These are phyloP conservation scores for Drosophila quinaria DNA, from an alignment of 2,888 invertebrate species.

Conservation along the genomic window DNA sequence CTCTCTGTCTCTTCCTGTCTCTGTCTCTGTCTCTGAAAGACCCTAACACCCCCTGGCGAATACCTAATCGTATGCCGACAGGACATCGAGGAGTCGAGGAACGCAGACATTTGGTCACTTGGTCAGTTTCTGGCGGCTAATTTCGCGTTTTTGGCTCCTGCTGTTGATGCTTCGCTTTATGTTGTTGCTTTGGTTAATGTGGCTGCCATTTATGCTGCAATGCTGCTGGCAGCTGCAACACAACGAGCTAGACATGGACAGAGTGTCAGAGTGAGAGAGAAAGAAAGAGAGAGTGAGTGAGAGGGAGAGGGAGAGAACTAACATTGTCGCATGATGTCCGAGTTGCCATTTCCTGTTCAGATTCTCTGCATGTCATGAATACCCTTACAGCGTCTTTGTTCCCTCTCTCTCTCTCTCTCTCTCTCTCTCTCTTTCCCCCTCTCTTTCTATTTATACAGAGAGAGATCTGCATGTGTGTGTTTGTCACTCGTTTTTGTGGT, in stretches of 20 bases:
- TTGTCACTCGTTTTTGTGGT: constrained; percentile 74
- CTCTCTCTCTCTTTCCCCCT: not conserved
- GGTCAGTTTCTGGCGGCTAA: constrained; percentile 56
- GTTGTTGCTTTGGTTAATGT: constrained; percentile 49
- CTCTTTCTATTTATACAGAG: too few species aligned
- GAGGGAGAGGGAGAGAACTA: constrained; percentile 24
- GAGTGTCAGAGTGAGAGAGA: not conserved
- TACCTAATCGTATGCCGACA: constrained; percentile 48
- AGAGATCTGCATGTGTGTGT: constrained; percentile 37
- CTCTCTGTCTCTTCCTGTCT: too few species aligned
- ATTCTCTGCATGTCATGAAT: constrained; percentile 33
- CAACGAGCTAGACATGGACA: not conserved
- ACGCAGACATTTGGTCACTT: constrained; percentile 34
- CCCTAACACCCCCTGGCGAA: not conserved
- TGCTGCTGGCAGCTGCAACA: constrained; percentile 32
- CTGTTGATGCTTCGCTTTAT: constrained; percentile 15
- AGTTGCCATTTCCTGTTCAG: constrained; percentile 58
- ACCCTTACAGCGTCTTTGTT: constrained; percentile 5
- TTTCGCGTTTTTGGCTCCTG: constrained; percentile 47
- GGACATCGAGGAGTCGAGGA: constrained; percentile 23
- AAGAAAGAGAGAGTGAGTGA: not conserved
- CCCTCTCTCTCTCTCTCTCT: not conserved
- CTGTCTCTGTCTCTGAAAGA: too few species aligned
- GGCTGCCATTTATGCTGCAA: constrained; percentile 51
- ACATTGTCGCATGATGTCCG: constrained; percentile 64